A percentile compares a stretch with the other conserved stretches of the same genome.
Evolutionary conservation across 2,888 invertebrate species (phyloP).

Genomic region (Podotricha telesiphe): DNA sequence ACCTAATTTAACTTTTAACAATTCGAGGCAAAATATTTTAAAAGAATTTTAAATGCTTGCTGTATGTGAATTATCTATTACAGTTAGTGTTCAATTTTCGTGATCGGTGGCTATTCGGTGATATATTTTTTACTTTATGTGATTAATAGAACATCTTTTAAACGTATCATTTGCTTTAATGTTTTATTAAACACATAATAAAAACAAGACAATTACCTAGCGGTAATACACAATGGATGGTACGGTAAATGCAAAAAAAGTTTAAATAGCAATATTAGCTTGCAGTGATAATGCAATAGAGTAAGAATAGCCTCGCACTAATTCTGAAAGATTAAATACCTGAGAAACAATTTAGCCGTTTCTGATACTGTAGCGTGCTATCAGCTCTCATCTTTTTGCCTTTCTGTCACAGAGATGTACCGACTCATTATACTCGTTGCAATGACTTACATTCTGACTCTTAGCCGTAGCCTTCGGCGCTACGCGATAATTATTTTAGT

Average conservation of each 20-base stretch:
- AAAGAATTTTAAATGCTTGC: no score
- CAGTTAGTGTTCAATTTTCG: no score
- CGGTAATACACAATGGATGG: slow-evolving; percentile 37
- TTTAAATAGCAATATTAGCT: slow-evolving; percentile 33
- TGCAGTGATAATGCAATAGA: slow-evolving; percentile 35
- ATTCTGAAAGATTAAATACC: slow-evolving; percentile 41
- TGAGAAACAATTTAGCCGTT: slow-evolving; percentile 42
- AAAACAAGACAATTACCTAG: slow-evolving; percentile 32
- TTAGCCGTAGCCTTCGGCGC: slow-evolving; percentile 58
- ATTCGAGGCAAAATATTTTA: no score
- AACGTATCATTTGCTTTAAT: neutral
- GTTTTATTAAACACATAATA: neutral
- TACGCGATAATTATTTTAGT: slow-evolving; percentile 55
- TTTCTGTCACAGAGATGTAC: slow-evolving; percentile 50
- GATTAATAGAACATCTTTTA: neutral
- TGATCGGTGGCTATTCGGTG: neutral
- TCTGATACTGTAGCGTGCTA: slow-evolving; percentile 38
- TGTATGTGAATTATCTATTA: no score
- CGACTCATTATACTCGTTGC: slow-evolving; percentile 57
- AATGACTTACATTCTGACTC: slow-evolving; percentile 53
- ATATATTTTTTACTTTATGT: neutral
- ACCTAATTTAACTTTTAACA: no score
- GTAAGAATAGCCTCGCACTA: slow-evolving; percentile 40
- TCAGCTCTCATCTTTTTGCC: slow-evolving; percentile 50
- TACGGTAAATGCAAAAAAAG: slow-evolving; percentile 37